Evolutionary conservation across 53 echinoderm and acorn worm genomes (phyloP).

Genomic region (Zoroaster sp.): DNA sequence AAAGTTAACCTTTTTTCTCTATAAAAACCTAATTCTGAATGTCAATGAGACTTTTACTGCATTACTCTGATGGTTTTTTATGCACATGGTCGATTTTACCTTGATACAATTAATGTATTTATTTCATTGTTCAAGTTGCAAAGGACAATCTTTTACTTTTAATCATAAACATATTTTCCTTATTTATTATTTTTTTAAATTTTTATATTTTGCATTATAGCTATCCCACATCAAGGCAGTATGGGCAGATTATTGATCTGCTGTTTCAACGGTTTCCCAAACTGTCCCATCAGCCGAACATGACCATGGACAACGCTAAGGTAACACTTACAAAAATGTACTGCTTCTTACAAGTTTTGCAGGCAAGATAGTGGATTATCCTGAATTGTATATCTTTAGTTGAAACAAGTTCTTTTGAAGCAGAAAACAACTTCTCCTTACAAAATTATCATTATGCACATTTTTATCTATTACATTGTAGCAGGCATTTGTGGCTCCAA

Average conservation of each 20-base stretch:
- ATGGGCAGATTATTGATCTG: conserved; percentile 16
- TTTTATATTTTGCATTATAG: background rate
- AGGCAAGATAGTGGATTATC: background rate
- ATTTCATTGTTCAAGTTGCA: too few relatives aligned
- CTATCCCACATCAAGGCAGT: conserved; percentile 38
- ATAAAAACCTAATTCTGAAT: background rate
- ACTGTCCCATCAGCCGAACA: background rate
- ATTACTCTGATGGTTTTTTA: too few relatives aligned
- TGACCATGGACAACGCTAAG: conserved; percentile 29
- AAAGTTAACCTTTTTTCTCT: background rate
- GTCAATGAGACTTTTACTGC: background rate
- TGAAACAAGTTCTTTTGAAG: too few relatives aligned
- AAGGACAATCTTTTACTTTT: background rate
- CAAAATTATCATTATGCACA: background rate
- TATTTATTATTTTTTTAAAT: background rate
- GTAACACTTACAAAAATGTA: background rate
- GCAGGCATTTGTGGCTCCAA: too few relatives aligned
- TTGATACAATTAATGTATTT: too few relatives aligned
- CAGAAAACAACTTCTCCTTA: background rate
- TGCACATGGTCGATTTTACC: too few relatives aligned
- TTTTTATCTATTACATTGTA: background rate
- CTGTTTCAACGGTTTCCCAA: conserved; percentile 8
- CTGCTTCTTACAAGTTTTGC: background rate
- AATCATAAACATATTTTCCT: background rate
- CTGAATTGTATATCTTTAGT: too few relatives aligned